Base-by-base conservation (phyloP, 2,113 vertebrate genomes). In the Sebastes schlegelii region DNA sequence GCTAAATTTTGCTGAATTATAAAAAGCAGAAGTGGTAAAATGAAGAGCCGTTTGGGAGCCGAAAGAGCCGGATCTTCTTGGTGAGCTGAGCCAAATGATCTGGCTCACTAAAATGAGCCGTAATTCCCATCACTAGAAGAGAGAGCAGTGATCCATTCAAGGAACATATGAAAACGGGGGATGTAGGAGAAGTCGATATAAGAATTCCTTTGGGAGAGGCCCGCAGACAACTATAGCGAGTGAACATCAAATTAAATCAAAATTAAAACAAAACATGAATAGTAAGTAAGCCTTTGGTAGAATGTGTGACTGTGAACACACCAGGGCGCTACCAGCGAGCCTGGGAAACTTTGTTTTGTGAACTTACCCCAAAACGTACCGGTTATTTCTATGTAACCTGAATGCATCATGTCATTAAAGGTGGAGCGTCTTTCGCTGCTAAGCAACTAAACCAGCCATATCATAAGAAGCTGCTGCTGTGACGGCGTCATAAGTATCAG, bases 371-470 rank as follows among this genome's bases (percentile, higher is more conserved):
- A 1, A 6, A 8, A 46, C 1, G 2, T 45, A 21, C 0, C 13
- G 23, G 4, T 64, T n/a, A 42, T 67, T 72, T 58, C 5, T 6
- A 1, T 2, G 1, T 2, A 1, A 21, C 34, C 0, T 79, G 77
- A 92, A 91, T 0, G 79, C 61, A 12, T 12, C 79, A 71, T 0
- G 40, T 21, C 49, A 21, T 5, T 16, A 4, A 26, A 70, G 80
- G 64, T 26, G 64, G 83, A 75, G 86, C 79, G 84, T 89, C 83
- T 49, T 45, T 77, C 51, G 93, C 77, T 94, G 92, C 94, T 88
- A 74, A 80, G 95, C 91, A 94, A 95, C 92, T 34, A 46, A 60
- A 51, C 26, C 6, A 46, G 49, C 54, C 46, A 8, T 6, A 19
- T 40, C 58, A 23, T 12, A 34, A 63, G 23, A 66, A 74, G 66